Conservation (phyloP, 2,888 invertebrate genomes). For the Eupithecia tripunctaria region DNA sequence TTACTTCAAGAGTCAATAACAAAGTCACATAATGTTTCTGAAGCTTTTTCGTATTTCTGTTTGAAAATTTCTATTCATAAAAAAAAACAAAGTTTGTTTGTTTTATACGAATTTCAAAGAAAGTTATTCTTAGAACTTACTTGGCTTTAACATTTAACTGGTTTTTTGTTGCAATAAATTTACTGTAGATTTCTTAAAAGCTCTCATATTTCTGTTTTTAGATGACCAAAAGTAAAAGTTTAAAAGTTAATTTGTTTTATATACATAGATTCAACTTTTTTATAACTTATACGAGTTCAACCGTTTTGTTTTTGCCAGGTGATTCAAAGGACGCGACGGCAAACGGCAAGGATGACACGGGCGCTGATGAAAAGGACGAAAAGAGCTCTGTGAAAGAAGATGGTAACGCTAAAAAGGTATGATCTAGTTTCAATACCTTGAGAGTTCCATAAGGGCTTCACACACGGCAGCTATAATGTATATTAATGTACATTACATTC, state of each 20-base stretch:
- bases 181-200: not conserved
- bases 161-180: not conserved
- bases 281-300: too few relatives aligned
- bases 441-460: too few relatives aligned
- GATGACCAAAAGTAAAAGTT: not conserved
- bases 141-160: too few relatives aligned
- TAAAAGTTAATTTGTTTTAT: not conserved
- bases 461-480: too few relatives aligned
- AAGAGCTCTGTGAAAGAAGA: constrained; percentile 69
- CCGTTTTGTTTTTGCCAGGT: constrained; percentile 52
- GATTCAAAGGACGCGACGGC: constrained; percentile 77
- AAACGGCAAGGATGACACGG: constrained; percentile 75
- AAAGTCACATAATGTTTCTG: too few relatives aligned
- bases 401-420: constrained; percentile 70
- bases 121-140: too few relatives aligned
- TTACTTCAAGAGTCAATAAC: too few relatives aligned
- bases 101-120: too few relatives aligned
- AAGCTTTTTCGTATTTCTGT: too few relatives aligned
- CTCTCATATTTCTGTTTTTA: not conserved
- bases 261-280: not conserved
- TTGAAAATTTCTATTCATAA: too few relatives aligned
- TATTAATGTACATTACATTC: too few relatives aligned
- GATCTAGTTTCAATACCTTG: not conserved
- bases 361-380: constrained; percentile 72
- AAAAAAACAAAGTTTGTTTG: too few relatives aligned